Percentiles rank a stretch among this genome's conserved stretches.
phyloP scores from a whole-genome alignment of 2,113 vertebrate species.

The Polypterus senegalus region DNA sequence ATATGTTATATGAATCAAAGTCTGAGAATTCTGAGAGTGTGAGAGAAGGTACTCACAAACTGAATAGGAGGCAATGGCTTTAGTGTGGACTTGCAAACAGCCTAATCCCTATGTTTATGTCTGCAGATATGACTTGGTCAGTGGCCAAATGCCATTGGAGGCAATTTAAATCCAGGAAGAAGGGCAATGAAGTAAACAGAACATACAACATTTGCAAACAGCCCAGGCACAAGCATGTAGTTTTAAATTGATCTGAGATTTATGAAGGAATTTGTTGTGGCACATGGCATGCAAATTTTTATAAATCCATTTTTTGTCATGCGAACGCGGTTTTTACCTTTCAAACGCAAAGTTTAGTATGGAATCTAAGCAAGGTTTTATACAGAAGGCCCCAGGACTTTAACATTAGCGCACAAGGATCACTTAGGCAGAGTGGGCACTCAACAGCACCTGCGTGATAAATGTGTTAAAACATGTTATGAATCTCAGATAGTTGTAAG shows the following conservation, averaged over 20 bases:
- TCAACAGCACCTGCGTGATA: conserved; percentile 1
- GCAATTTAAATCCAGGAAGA: not conserved
- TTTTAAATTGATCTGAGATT: no score
- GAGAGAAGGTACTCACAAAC: not conserved
- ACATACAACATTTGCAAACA: not conserved
- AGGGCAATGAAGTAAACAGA: not conserved
- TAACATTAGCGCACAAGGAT: conserved; percentile 13
- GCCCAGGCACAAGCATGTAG: no score
- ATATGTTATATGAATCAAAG: not conserved
- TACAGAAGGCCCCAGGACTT: not conserved
- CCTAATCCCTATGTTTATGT: not conserved
- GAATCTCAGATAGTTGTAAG: not conserved
- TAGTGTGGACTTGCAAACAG: not conserved
- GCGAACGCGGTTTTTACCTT: conserved; percentile 12
- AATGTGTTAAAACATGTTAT: not conserved
- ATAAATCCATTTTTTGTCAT: not conserved
- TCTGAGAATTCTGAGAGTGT: not conserved
- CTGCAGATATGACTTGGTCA: not conserved
- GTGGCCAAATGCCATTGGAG: not conserved
- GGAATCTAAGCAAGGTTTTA: no score
- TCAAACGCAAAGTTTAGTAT: not conserved
- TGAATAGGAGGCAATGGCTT: not conserved
- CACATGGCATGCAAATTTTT: conserved; percentile 14
- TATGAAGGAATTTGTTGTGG: not conserved
- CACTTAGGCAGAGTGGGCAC: conserved; percentile 17